phyloP scores from a whole-genome alignment of 1,140 invertebrate genomes.

The Laodelphax striatellus region DNA sequence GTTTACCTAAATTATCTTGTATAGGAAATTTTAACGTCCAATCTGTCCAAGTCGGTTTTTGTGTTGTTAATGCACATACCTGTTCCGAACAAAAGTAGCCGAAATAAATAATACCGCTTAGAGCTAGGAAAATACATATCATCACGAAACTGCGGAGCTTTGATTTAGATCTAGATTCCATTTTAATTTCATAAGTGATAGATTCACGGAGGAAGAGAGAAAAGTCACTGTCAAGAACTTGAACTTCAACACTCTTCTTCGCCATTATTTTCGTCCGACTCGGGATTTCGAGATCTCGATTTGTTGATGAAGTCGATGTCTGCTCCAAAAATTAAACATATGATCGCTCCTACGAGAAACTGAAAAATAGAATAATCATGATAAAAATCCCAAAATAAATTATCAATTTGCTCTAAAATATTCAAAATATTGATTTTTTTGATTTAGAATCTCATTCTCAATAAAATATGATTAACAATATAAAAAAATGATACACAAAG shows the following conservation, averaged over 20 bases:
- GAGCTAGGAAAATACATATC: conserved; percentile 61
- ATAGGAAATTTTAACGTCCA: conserved; percentile 27
- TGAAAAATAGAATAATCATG: no score
- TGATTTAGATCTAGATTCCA: conserved; percentile 50
- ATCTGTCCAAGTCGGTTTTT: conserved; percentile 31
- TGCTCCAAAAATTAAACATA: no score
- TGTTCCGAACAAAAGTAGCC: conserved; percentile 81
- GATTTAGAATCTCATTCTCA: no score
- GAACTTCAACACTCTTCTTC: conserved; percentile 56
- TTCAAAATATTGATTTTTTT: no score
- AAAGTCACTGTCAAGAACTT: conserved; percentile 61
- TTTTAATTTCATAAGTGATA: conserved; percentile 61
- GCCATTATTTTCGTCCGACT: conserved; percentile 18
- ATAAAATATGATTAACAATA: no score
- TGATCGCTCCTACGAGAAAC: no score
- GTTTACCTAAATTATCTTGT: conserved; percentile 43
- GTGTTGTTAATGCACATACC: conserved; percentile 57
- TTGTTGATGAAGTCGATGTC: no score
- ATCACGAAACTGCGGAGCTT: conserved; percentile 61
- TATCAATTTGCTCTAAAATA: no score
- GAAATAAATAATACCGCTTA: conserved; percentile 73
- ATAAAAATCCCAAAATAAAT: no score
- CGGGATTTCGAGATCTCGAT: no score
- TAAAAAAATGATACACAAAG: no score
- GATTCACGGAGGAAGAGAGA: conserved; percentile 49